Evolutionary conservation across 2,888 invertebrate species (phyloP).

Genomic region (Dichetophora obliterata): DNA sequence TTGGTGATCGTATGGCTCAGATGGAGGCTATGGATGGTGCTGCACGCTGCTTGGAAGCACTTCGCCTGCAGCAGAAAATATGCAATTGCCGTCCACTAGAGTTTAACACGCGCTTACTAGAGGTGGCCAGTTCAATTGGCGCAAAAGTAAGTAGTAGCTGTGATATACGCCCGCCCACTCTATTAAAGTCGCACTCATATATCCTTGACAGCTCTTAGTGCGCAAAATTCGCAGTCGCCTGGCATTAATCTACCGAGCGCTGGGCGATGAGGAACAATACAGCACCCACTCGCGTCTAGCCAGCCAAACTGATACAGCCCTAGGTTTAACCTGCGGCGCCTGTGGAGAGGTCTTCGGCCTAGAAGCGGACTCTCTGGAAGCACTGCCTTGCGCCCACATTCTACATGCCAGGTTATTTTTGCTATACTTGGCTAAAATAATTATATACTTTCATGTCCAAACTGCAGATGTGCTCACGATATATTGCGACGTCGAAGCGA

Average conservation of each 20-base stretch:
- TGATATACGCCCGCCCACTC: neutral
- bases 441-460: neutral
- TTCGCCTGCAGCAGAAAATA: conserved; percentile 81
- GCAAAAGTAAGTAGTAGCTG: conserved; percentile 76
- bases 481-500: conserved; percentile 75
- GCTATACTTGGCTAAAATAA: neutral
- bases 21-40: conserved; percentile 94
- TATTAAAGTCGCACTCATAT: neutral
- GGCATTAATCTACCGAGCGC: conserved; percentile 83
- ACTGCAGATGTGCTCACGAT: conserved; percentile 76
- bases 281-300: conserved; percentile 77
- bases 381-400: conserved; percentile 88
- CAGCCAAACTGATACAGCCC: conserved; percentile 77
- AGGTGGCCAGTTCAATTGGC: conserved; percentile 88
- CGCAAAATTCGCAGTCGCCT: conserved; percentile 84
- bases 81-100: conserved; percentile 89
- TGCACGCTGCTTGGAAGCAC: conserved; percentile 83
- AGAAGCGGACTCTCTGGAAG: conserved; percentile 81
- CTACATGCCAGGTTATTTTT: conserved; percentile 80
- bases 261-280: conserved; percentile 86
- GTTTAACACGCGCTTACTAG: conserved; percentile 85
- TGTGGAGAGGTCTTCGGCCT: conserved; percentile 84
- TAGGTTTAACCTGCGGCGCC: conserved; percentile 85
- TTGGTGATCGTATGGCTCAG: conserved; percentile 87
- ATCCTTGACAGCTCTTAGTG: conserved; percentile 76